These are phyloP conservation scores for Yponomeuta malinellus DNA, from an alignment of 2,888 invertebrate species.

Conservation along the genomic window DNA sequence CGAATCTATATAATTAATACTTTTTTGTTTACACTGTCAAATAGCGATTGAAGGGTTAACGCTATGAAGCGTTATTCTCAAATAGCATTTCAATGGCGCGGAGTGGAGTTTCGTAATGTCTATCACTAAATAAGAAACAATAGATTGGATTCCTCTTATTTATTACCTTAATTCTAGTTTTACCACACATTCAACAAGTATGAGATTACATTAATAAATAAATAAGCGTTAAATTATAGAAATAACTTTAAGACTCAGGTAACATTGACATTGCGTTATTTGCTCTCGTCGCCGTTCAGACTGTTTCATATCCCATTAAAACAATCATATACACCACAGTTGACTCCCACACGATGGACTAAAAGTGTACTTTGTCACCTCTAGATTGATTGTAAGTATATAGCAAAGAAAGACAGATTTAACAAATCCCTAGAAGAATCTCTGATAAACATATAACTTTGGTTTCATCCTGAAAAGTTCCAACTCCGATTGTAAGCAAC, in stretches of 20 bases:
- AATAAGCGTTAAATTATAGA: background rate
- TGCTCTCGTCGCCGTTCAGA: background rate
- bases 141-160: constrained; percentile 61
- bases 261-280: constrained; percentile 30
- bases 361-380: too few species aligned
- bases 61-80: background rate
- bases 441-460: background rate
- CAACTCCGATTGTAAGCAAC: too few species aligned
- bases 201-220: constrained; percentile 36
- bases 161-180: constrained; percentile 67
- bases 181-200: constrained; percentile 37
- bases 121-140: constrained; percentile 21
- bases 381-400: background rate
- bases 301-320: background rate
- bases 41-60: too few species aligned
- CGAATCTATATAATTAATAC: too few species aligned
- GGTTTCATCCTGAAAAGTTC: too few species aligned
- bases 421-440: background rate
- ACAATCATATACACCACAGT: background rate
- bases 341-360: background rate
- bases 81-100: background rate
- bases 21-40: too few species aligned
- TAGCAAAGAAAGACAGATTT: background rate
- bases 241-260: constrained; percentile 40
- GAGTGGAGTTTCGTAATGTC: background rate